Conservation (phyloP, 2,797 vertebrate genomes). For the Mycteria americana region DNA sequence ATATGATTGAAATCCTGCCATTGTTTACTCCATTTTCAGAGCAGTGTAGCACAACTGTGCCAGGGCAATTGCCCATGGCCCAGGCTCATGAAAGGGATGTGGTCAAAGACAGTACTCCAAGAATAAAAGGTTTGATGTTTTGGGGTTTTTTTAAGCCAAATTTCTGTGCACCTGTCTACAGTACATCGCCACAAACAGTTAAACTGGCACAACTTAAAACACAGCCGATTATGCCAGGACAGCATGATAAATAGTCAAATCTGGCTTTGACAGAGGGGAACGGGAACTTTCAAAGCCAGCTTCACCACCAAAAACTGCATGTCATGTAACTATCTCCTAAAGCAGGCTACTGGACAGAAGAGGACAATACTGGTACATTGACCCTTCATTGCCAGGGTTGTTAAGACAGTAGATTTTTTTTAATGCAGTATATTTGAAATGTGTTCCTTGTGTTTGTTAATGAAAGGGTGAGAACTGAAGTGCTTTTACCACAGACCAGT, state of each 20-base stretch:
- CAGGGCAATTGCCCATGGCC: not conserved
- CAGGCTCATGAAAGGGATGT: not conserved
- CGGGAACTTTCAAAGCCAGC: not conserved
- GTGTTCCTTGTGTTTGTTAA: not conserved
- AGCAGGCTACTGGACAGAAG: not conserved
- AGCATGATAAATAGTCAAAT: not conserved
- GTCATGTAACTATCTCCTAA: not conserved
- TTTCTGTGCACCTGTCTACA: not conserved
- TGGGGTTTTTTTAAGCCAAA: not conserved
- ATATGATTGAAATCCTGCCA: not conserved
- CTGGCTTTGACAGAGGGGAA: not conserved
- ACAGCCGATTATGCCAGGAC: not conserved
- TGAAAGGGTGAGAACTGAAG: not conserved
- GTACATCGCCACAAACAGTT: not conserved
- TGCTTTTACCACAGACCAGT: not conserved
- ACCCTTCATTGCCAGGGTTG: not conserved
- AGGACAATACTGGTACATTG: too few relatives aligned
- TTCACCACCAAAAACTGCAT: not conserved
- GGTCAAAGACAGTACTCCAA: not conserved
- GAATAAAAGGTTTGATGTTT: not conserved
- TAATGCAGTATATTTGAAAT: not conserved
- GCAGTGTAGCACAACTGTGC: not conserved
- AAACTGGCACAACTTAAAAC: not conserved
- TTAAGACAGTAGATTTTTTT: not conserved
- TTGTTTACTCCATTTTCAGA: not conserved